Evolutionary conservation across 2,113 vertebrate species (phyloP).

Genomic region (Bujurquina vittata): DNA sequence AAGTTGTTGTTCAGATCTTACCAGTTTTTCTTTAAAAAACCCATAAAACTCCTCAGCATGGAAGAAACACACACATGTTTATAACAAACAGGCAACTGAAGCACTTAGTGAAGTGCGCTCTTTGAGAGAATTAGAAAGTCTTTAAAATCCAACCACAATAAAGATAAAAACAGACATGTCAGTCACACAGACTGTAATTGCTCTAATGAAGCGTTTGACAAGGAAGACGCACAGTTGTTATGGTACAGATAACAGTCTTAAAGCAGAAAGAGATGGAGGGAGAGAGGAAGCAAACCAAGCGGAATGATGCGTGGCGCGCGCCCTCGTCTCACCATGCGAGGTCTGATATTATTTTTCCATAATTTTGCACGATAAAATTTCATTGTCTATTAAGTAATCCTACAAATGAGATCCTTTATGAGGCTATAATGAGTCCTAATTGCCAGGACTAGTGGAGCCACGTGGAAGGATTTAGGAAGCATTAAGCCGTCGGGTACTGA

Average conservation of each 20-base stretch:
- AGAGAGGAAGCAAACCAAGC: slow-evolving; percentile 77
- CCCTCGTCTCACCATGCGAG: slow-evolving; percentile 82
- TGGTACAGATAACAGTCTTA: slow-evolving; percentile 67
- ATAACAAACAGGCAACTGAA: neutral
- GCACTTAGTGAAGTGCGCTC: slow-evolving; percentile 1
- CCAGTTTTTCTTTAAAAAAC: neutral
- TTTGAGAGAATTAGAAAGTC: slow-evolving; percentile 66
- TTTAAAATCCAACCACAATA: slow-evolving; percentile 70
- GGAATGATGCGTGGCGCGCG: slow-evolving; percentile 86
- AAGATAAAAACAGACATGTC: slow-evolving; percentile 77
- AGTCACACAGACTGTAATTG: slow-evolving; percentile 86
- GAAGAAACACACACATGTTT: neutral
- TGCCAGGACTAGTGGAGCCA: slow-evolving; percentile 95
- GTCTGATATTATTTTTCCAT: slow-evolving; percentile 92
- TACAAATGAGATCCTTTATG: slow-evolving; percentile 97
- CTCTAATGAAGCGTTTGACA: slow-evolving; percentile 85
- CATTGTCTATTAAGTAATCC: slow-evolving; percentile 99
- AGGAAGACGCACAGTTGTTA: slow-evolving; percentile 62
- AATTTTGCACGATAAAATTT: slow-evolving; percentile 98
- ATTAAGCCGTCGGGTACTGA: slow-evolving; percentile 98
- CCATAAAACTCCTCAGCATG: neutral
- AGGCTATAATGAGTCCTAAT: slow-evolving; percentile 99
- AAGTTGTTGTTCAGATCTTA: neutral
- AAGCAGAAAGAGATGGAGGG: slow-evolving; percentile 11
- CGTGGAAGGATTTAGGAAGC: slow-evolving; percentile 99